These are phyloP conservation scores for Panulirus ornatus DNA, from an alignment of 1,140 invertebrate species.

Conservation along the genomic window DNA sequence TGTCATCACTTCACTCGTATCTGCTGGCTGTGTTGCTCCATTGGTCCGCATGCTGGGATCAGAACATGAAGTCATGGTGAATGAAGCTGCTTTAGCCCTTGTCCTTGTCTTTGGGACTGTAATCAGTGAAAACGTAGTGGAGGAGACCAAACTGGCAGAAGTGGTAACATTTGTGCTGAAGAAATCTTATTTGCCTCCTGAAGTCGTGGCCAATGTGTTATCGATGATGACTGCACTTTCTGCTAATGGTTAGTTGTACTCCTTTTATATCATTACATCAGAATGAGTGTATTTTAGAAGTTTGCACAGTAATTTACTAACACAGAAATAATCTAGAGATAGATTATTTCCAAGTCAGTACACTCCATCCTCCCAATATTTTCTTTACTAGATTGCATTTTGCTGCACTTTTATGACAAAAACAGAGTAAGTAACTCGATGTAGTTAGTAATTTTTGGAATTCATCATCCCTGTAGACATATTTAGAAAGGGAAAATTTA, in stretches of 20 bases:
- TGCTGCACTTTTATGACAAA: too few species aligned
- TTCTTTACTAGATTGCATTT: too few species aligned
- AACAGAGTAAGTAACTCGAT: too few species aligned
- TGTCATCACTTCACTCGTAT: conserved; percentile 17
- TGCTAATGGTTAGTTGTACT: conserved; percentile 34
- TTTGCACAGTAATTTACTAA: too few species aligned
- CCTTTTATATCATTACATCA: too few species aligned
- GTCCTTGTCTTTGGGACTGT: conserved; percentile 22
- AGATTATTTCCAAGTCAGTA: too few species aligned
- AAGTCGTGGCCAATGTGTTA: conserved; percentile 48
- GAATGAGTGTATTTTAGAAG: too few species aligned
- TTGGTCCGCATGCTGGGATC: conserved; percentile 89
- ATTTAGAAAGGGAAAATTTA: too few species aligned
- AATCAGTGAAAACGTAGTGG: conserved; percentile 20
- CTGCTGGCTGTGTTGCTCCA: conserved; percentile 81
- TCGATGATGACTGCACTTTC: conserved; percentile 48
- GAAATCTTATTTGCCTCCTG: conserved; percentile 51
- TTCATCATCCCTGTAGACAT: too few species aligned
- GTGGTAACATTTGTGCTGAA: conserved; percentile 47
- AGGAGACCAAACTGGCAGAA: conserved; percentile 32
- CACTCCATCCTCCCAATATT: too few species aligned
- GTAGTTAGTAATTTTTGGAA: too few species aligned
- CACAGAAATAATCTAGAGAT: too few species aligned
- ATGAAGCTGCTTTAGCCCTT: conserved; percentile 83
- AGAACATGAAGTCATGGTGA: conserved; percentile 92